A percentile compares a stretch with the other conserved stretches of the same genome.
phyloP scores from a whole-genome alignment of 2,888 invertebrate genomes.

The Leptinotarsa tumamoca region DNA sequence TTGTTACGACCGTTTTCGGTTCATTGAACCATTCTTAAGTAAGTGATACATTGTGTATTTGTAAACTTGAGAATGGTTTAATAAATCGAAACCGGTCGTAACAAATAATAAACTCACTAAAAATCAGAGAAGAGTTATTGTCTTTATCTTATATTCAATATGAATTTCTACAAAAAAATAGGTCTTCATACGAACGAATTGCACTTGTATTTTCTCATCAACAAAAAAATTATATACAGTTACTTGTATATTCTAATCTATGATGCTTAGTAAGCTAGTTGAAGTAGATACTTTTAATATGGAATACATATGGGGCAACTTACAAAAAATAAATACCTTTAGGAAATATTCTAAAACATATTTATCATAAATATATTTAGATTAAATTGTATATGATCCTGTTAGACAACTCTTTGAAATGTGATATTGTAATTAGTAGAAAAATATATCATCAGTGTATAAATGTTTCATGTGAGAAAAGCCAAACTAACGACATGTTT shows the following conservation, averaged over 20 bases:
- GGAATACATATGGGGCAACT: neutral
- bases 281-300: constrained; percentile 5
- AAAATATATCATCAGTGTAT: constrained; percentile 48
- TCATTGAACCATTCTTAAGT: too few species aligned
- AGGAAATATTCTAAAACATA: neutral
- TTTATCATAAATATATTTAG: constrained; percentile 5
- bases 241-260: constrained; percentile 11
- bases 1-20: too few species aligned
- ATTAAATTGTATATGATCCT: constrained; percentile 13
- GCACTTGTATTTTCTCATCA: neutral
- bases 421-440: constrained; percentile 52
- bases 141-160: too few species aligned
- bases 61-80: too few species aligned
- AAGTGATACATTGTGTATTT: too few species aligned
- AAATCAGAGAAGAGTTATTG: too few species aligned
- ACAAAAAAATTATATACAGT: neutral
- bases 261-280: constrained; percentile 10
- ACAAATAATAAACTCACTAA: too few species aligned
- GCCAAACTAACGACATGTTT: constrained; percentile 22
- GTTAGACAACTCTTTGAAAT: constrained; percentile 53
- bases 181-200: too few species aligned
- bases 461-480: constrained; percentile 52
- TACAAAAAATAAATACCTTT: neutral
- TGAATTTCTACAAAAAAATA: too few species aligned
- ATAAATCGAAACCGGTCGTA: too few species aligned